A percentile compares a stretch with the other conserved stretches of the same genome.
These are phyloP conservation scores for Acropora yongei DNA, from an alignment of 64 coral and sea anemone genomes.

Conservation along the genomic window DNA sequence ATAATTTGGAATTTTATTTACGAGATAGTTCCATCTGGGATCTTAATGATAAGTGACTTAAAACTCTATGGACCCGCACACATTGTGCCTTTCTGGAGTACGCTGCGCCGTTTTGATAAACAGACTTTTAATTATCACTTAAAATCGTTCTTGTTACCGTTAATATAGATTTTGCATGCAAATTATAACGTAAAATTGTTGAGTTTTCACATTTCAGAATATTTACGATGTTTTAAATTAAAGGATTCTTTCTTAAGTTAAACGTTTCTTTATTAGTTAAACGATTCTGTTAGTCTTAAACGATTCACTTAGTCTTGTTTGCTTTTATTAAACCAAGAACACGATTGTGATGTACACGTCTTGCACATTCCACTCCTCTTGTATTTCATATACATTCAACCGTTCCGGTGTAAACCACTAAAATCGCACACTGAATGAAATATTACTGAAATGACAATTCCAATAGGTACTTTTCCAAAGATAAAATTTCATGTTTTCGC, in stretches of 20 bases:
- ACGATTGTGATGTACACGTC: not conserved
- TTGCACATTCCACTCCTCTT: not conserved
- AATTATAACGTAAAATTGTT: not conserved
- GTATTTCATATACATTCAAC: no score
- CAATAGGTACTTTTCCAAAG: no score
- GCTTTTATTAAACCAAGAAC: not conserved
- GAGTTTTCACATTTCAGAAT: not conserved
- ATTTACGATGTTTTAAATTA: not conserved
- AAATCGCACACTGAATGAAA: no score
- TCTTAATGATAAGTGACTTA: constrained; percentile 17
- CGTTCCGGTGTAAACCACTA: no score
- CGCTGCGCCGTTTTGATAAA: not conserved
- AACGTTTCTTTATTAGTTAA: no score
- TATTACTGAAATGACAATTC: no score
- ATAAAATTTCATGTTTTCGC: no score
- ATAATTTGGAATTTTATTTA: constrained; percentile 40
- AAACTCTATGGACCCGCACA: not conserved
- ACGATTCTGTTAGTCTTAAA: no score
- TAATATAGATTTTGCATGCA: not conserved
- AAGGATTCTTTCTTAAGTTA: not conserved
- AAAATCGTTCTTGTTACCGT: not conserved
- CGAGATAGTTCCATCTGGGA: not conserved
- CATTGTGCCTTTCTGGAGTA: not conserved
- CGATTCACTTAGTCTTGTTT: not conserved
- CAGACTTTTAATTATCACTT: not conserved